Base-by-base conservation (phyloP, 92 coral and sea anemone genomes). In the Epizoanthus rinbou region DNA sequence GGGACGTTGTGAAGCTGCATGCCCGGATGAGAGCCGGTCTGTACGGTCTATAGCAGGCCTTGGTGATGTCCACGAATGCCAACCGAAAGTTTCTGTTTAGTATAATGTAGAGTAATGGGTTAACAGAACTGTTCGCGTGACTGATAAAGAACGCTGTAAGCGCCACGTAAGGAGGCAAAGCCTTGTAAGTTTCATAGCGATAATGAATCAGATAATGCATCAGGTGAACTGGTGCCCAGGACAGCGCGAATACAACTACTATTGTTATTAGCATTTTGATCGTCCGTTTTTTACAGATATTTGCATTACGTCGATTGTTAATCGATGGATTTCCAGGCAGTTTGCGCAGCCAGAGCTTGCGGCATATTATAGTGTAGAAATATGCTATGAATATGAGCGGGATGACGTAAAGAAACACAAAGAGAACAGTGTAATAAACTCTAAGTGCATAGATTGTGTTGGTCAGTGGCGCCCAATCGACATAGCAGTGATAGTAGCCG, bases 221-320 rank as follows among this genome's bases (percentile, higher is more conserved):
- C 23, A 87, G n/a, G 58, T 92, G 95, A 1, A 90, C 89, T 6
- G 95, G 95, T 15, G 90, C 88, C 95, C 95, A 92, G 59, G 91
- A 92, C 24, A 87, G 45, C 15, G 93, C 87, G 73, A 92, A 92
- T 37, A 85, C 89, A 3, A 92, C 57, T 17, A 92, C 95, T 16
- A 92, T 81, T 25, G 90, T 79, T 65, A 92, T 85, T 50, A 92
- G 81, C 93, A 89, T 92, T 58, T 90, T 92, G 81, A 92, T 71
- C 3, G 93, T 84, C n/a, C 93, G 67, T 57, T 86, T 60, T 72
- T 92, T 92, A 79, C 84, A 87, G 37, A 37, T 23, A 47, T 89
- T 86, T 3, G 93, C 91, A 18, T 86, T 72, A 33, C 89, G 69
- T 39, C 85, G 84, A 70, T 87, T 87, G 10, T 69, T 68, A 24